phyloP scores from a whole-genome alignment of 1,140 invertebrate species.

The Hetaerina americana region DNA sequence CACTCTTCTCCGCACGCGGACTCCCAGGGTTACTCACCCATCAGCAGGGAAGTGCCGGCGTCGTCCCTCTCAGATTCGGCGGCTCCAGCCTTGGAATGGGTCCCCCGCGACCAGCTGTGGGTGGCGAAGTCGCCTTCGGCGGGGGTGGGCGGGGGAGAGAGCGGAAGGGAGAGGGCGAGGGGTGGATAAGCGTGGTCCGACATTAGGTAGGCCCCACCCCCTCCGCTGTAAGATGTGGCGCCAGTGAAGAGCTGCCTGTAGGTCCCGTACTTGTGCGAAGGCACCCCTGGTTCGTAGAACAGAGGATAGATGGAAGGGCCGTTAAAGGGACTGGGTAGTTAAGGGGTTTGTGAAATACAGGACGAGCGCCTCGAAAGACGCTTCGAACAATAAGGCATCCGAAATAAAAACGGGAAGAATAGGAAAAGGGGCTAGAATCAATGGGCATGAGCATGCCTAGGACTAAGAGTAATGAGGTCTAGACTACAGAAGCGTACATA shows the following conservation, averaged over 20 bases:
- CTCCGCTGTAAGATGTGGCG: slow-evolving; percentile 10
- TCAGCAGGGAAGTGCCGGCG: not conserved
- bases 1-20: not conserved
- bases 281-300: slow-evolving; percentile 22
- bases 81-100: not conserved
- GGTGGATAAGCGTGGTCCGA: not conserved
- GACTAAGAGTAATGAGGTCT: no score
- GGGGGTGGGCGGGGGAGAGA: not conserved
- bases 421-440: no score
- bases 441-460: no score
- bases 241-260: slow-evolving; percentile 24
- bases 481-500: no score
- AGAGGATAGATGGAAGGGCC: slow-evolving; percentile 2
- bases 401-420: no score
- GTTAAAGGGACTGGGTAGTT: no score
- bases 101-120: not conserved
- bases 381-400: no score
- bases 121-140: not conserved
- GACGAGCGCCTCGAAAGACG: no score
- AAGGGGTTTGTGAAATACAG: no score
- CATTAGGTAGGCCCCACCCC: not conserved
- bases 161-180: not conserved
- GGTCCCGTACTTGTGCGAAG: slow-evolving; percentile 29
- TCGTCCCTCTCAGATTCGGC: not conserved
- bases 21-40: not conserved